A percentile compares a stretch with the other conserved stretches of the same genome.
These are phyloP conservation scores for Botia almorhae DNA, from an alignment of 2,797 vertebrate genomes.

Conservation along the genomic window DNA sequence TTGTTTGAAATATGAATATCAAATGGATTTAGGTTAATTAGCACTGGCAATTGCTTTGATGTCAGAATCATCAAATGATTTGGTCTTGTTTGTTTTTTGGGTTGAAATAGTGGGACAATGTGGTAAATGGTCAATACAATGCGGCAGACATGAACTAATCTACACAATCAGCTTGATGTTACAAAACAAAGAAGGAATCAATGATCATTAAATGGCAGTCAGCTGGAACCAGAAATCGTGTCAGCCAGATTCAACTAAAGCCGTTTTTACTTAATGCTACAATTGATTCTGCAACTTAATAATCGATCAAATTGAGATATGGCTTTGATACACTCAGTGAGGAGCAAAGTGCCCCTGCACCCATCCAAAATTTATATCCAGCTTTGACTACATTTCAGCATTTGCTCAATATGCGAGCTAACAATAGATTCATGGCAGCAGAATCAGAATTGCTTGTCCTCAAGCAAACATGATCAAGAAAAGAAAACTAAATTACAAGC, in stretches of 20 bases:
- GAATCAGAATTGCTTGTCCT: neutral
- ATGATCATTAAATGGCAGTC: slow-evolving; percentile 56
- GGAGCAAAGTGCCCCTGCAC: neutral
- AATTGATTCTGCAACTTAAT: slow-evolving; percentile 41
- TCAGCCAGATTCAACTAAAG: slow-evolving; percentile 32
- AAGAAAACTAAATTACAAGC: neutral
- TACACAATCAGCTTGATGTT: slow-evolving; percentile 40
- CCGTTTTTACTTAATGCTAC: slow-evolving; percentile 25
- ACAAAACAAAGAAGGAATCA: slow-evolving; percentile 55
- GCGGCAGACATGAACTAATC: slow-evolving; percentile 40
- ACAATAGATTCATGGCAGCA: neutral
- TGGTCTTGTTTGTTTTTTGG: slow-evolving; percentile 1
- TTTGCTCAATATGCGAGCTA: neutral
- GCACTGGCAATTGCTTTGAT: neutral
- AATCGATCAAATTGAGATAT: slow-evolving; percentile 38
- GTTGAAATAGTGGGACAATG: slow-evolving; percentile 10
- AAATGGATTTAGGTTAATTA: slow-evolving; percentile 12
- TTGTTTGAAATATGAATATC: slow-evolving; percentile 18
- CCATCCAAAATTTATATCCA: neutral
- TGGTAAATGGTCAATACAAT: slow-evolving; percentile 25
- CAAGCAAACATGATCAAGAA: slow-evolving; percentile 13
- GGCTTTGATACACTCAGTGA: slow-evolving; percentile 12
- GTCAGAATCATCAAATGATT: slow-evolving; percentile 13
- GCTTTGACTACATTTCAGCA: slow-evolving; percentile 8
- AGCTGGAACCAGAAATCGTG: slow-evolving; percentile 42